These are phyloP conservation scores for Rostratula benghalensis DNA, from an alignment of 2,113 vertebrate species.

Conservation along the genomic window DNA sequence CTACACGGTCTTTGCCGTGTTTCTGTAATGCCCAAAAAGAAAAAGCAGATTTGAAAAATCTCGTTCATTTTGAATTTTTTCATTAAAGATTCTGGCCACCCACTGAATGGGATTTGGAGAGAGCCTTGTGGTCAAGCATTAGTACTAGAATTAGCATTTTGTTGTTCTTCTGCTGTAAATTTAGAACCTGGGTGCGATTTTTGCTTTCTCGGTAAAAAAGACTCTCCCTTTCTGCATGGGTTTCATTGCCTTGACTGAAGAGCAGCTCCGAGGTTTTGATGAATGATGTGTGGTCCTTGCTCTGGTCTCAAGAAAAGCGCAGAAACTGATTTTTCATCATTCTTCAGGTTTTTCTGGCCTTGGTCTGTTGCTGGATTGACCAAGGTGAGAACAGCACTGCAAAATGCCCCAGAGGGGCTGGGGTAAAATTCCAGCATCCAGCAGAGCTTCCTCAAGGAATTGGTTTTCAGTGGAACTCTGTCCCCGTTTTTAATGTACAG, in stretches of 20 bases:
- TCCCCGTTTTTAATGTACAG: not conserved
- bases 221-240: not conserved
- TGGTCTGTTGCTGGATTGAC: not conserved
- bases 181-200: not conserved
- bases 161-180: not conserved
- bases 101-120: not conserved
- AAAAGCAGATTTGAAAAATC: not conserved
- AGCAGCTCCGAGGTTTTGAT: not conserved
- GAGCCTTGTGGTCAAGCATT: not conserved
- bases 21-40: not conserved
- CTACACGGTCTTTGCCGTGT: not conserved
- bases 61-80: not conserved
- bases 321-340: not conserved
- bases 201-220: not conserved
- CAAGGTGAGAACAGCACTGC: not conserved
- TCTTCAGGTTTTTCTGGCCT: not conserved
- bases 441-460: not conserved
- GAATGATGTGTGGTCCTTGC: not conserved
- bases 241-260: not conserved
- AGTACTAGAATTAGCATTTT: accelerated
- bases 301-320: not conserved
- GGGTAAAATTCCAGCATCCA: not conserved
- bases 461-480: not conserved
- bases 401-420: not conserved
- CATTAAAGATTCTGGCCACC: not conserved